Base-by-base conservation (phyloP, 2,888 invertebrate genomes). In the Elegia similella region DNA sequence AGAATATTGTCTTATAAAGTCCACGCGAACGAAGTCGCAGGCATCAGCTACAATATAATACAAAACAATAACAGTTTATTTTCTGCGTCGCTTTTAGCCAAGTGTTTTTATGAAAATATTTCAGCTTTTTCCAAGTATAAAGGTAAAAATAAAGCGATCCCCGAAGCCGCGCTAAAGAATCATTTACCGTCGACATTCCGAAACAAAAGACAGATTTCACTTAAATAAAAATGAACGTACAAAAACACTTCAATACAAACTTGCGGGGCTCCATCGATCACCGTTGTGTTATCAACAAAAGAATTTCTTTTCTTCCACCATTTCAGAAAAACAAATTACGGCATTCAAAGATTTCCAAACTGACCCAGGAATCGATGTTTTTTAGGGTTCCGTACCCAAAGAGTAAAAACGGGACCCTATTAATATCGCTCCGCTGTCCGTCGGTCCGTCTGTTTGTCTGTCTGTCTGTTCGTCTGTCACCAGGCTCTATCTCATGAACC, bases 191-290 rank as follows among this genome's bases (percentile, higher is more conserved):
- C 48, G 48, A 46, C 46, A 46, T 34, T 3, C 7, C 6, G 29
- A 34, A 47, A 29, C 29, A 47, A 50, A 34, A 29, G 32, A 50
- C 48, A 50, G 48, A 50, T 50, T 50, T 50, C 48, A 50, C 48
- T 32, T 30, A 50, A 50, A 50, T 30, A 50, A 50, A 32, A 50
- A 50, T 15, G 16, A 13, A 50, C 32, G 16, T 15, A 32, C 13
- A 34, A 46, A 30, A 48, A 30, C 30, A 30, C 47, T 48, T 15
- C 47, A 30, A 48, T 48, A 48, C 47, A 48, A 48, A 30, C 47
- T 30, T 48, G 13, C 47, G 12, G 23, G 47, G 3, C 13, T 43
- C 53, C 42, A 53, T 53, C 53, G 53, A 42, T 53, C 53, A 53
- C 53, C 15, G 42, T 53, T 53, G 53, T 42, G 17, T 29, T 15